Percentiles rank a stretch among this genome's conserved stretches.
phyloP scores from a whole-genome alignment of 2,113 vertebrate species.

The Prunella fulvescens region DNA sequence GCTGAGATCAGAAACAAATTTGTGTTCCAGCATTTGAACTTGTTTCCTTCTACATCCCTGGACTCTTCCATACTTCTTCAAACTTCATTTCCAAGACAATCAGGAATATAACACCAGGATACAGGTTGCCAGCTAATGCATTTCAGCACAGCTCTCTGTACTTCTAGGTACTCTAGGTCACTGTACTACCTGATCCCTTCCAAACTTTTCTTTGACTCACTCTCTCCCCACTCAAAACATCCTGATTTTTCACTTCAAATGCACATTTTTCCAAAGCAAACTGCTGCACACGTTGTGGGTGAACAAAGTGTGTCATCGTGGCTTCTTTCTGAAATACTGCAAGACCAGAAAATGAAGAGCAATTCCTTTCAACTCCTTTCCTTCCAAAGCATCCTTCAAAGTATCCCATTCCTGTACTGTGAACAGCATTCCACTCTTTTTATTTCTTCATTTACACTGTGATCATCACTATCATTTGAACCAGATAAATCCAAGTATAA shows the following conservation, averaged over 20 bases:
- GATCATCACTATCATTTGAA: not conserved
- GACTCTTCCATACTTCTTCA: not conserved
- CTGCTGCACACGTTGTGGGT: not conserved
- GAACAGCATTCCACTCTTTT: not conserved
- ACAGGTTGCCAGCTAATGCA: not conserved
- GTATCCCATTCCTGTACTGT: fast-evolving
- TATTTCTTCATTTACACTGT: not conserved
- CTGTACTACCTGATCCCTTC: not conserved
- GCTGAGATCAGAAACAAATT: not conserved
- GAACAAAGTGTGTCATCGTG: not conserved
- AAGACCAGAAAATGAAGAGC: not conserved
- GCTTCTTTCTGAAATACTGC: not conserved
- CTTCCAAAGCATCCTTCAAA: not conserved
- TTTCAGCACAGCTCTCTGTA: not conserved
- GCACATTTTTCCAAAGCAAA: not conserved
- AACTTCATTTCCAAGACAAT: not conserved
- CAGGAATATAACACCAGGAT: not conserved
- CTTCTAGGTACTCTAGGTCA: not conserved
- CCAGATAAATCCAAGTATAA: not conserved
- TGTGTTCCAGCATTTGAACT: not conserved
- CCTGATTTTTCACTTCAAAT: not conserved
- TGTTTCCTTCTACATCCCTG: not conserved
- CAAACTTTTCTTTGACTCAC: not conserved
- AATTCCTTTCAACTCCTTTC: not conserved
- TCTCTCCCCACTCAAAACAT: not conserved